Conservation (phyloP, 2,888 invertebrate genomes). For the Perithous albicinctus region DNA sequence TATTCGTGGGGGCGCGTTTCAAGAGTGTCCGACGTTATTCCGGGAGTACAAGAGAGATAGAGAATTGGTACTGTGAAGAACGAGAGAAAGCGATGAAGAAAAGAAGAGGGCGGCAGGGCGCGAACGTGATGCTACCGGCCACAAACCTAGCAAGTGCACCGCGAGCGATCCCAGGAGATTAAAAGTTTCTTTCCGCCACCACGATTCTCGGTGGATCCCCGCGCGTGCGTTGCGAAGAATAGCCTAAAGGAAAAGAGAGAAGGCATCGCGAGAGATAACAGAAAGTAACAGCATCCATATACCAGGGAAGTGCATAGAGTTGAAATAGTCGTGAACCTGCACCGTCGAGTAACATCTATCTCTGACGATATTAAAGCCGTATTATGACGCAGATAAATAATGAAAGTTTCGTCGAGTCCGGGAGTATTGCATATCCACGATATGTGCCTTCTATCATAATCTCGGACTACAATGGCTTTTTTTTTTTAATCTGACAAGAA, state of each 20-base stretch:
- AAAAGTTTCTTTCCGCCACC: slow-evolving; percentile 60
- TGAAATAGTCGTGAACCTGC: slow-evolving; percentile 3
- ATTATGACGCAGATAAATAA: slow-evolving; percentile 49
- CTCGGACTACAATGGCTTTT: too few relatives aligned
- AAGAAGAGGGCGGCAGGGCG: slow-evolving; percentile 5
- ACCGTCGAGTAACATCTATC: slow-evolving; percentile 40
- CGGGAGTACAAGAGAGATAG: slow-evolving; percentile 20
- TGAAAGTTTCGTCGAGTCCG: slow-evolving; percentile 47
- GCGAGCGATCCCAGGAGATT: slow-evolving; percentile 58
- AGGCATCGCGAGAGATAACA: slow-evolving; percentile 31
- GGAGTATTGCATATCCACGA: background rate
- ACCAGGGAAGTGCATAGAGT: slow-evolving; percentile 27
- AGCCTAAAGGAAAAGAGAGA: slow-evolving; percentile 30
- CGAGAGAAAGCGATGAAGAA: slow-evolving; percentile 3
- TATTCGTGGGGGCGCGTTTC: slow-evolving; percentile 4
- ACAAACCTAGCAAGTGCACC: slow-evolving; percentile 55
- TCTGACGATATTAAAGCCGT: slow-evolving; percentile 41
- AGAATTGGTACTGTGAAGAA: slow-evolving; percentile 23
- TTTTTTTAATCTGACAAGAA: background rate
- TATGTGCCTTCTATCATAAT: background rate
- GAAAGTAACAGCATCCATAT: slow-evolving; percentile 25
- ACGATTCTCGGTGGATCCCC: slow-evolving; percentile 32
- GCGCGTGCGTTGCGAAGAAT: slow-evolving; percentile 30
- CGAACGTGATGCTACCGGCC: slow-evolving; percentile 46
- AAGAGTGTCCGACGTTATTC: slow-evolving; percentile 35